Evolutionary conservation across 2,113 vertebrate genomes (phyloP).

Genomic region (Dicaeum eximium): DNA sequence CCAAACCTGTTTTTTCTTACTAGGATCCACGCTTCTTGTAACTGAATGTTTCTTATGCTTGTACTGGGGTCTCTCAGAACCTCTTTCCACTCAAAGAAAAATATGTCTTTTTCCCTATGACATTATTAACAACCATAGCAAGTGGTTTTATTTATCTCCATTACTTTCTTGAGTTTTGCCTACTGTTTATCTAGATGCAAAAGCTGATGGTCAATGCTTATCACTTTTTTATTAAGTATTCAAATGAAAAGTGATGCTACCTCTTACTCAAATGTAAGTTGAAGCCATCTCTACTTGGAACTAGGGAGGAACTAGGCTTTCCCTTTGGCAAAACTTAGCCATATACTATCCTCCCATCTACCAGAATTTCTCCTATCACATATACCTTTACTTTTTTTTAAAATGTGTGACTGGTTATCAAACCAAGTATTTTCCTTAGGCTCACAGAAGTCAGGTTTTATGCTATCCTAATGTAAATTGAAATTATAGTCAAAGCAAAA

Average conservation of each 20-base stretch:
- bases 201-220: not conserved
- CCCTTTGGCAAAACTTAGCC: not conserved
- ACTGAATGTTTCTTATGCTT: not conserved
- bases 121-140: not conserved
- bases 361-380: not conserved
- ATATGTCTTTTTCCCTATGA: not conserved
- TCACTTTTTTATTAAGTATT: not conserved
- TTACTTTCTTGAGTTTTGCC: not conserved
- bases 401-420: not conserved
- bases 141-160: not conserved
- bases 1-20: not conserved
- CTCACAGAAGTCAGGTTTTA: not conserved
- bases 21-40: not conserved
- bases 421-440: not conserved
- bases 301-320: not conserved
- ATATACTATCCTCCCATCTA: not conserved
- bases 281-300: not conserved
- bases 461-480: not conserved
- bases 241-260: not conserved
- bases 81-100: not conserved
- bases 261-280: not conserved
- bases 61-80: not conserved
- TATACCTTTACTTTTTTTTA: not conserved
- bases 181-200: not conserved
- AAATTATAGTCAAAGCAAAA: constrained; percentile 11